Conservation (phyloP, 2,888 invertebrate species). For the Rotaria magnacalcarata region DNA sequence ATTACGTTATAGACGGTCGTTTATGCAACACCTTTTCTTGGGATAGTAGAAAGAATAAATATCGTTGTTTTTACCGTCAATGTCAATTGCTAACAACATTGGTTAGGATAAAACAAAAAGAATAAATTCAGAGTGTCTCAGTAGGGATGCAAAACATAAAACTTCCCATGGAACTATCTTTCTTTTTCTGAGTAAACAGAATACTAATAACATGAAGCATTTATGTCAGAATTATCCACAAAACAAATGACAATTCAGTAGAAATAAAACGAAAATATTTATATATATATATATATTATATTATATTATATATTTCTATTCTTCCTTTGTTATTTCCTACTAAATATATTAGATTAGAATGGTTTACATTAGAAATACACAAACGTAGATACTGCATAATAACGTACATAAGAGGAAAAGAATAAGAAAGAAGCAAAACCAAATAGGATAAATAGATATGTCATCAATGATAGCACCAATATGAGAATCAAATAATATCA, state of each 20-base stretch:
- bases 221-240: no score
- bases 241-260: no score
- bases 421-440: neutral
- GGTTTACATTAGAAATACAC: neutral
- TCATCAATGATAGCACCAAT: neutral
- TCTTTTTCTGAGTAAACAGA: no score
- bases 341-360: neutral
- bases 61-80: neutral
- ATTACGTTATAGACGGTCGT: no score
- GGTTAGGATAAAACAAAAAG: neutral
- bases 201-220: no score
- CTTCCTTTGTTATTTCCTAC: neutral
- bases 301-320: neutral
- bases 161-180: neutral
- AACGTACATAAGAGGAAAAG: neutral
- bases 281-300: no score
- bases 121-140: neutral
- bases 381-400: neutral
- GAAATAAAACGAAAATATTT: no score
- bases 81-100: neutral
- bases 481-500: neutral
- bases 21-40: no score
- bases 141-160: neutral
- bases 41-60: neutral
- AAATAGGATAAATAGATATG: neutral